Evolutionary conservation across 2,797 vertebrate genomes (phyloP), one percentile per base, ranked within the genome.

Genomic region (Eulemur mongoz): DNA sequence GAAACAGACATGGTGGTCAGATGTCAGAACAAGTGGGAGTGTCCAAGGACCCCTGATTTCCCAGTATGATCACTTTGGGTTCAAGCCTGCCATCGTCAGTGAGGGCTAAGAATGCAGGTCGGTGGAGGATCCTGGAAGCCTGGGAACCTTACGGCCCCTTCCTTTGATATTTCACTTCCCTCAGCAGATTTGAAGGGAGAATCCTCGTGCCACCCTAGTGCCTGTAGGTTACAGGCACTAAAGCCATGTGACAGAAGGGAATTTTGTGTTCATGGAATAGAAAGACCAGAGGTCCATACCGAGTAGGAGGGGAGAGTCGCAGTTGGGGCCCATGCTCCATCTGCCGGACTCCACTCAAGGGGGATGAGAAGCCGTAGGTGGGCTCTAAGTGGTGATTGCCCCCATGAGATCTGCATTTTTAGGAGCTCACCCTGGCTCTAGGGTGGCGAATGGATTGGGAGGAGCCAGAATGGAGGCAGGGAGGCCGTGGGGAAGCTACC

Each of bases 281-380:
- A 65, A 65, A 45, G 11, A 14, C 9, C 50, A 18, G 1, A 0
- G 52, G 4, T 59, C 45, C 52, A 40, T 1, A 40, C 6, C 14
- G n/a, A 10, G 10, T 5, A 4, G 30, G 0, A 0, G 27, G 14
- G 2, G n/a, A 7, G 17, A 43, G 18, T 13, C 14, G 4, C 35
- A 57, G 11, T 23, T 25, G 65, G 23, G 40, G 76, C 18, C 23
- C 7, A 1, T 0, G 3, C 4, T 50, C 27, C 23, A 13, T 35
- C 32, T 30, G 10, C 1, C 30, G 27, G 75, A 80, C n/a, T 63
- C n/a, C 27, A 45, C 13, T 48, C 0, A 8, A 63, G n/a, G 17
- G 23, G 23, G 25, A 3, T 50, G 48, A 45, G 63, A 89, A 91
- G 52, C 54, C 57, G 27, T 8, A 17, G 13, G 48, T 7, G 27